Base-by-base conservation (phyloP, 2,113 vertebrate species). In the Alligator sinensis region DNA sequence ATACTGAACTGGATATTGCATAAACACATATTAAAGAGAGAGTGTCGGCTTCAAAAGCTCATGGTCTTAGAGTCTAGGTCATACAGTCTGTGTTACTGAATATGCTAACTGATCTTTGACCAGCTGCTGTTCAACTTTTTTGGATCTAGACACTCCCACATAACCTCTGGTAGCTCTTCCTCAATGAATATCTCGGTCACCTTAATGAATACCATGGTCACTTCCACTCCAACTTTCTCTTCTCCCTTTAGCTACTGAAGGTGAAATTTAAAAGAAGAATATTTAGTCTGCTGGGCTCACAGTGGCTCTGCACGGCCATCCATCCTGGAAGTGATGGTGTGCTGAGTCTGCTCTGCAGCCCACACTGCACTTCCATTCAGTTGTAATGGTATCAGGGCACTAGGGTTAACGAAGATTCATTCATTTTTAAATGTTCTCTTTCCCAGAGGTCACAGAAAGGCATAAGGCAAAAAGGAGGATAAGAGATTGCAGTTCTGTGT, bases 321-420 rank as follows among this genome's bases (percentile, higher is more conserved):
- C 3, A 1, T 3, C 24, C 17, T 19, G 47, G 54, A 27, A 14
- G 9, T 62, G 75, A 62, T 6, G 60, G 59, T 0, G 0, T 5
- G 15, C 63, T 3, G 38, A 9, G 17, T 55, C 24, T 61, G 1
- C 38, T 54, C 60, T 57, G 28, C 21, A 72, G 19, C 38, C 68
- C 18, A 21, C 15, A n/a, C 38, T 64, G 28, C 24, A 78, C 9
- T 55, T 93, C 38, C 15, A 34, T 34, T 82, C 28, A 83, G 19
- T 6, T 34, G 57, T 28, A 76, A 79, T 55, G 70, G 24, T 19
- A 86, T 9, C 19, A 82, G 16, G 92, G 27, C 4, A 60, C 9
- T 63, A 27, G 27, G 16, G 15, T 54, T 47, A 58, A 62, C 38
- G 47, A 88, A 70, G 34, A 64, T 2, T 70, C 1, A 82, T 2